A percentile compares a stretch with the other conserved stretches of the same genome.
Evolutionary conservation across 2,797 vertebrate species (phyloP).

Genomic region (Enteromius treurensis): DNA sequence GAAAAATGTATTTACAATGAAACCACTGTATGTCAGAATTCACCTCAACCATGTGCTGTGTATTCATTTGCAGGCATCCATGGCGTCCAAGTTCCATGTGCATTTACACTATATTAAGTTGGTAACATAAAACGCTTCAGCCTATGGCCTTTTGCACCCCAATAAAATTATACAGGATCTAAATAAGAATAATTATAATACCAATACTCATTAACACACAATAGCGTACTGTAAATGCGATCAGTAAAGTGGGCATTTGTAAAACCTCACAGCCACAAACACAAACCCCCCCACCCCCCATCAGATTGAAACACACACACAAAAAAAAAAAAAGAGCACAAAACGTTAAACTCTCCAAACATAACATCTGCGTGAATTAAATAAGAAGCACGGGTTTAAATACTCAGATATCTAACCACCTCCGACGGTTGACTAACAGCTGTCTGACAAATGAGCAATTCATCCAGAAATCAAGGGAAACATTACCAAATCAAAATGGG

Average conservation of each 20-base stretch:
- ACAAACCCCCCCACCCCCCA: conserved; percentile 53
- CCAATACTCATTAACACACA: conserved; percentile 71
- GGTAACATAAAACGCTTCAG: conserved; percentile 69
- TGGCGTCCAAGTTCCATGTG: conserved; percentile 65
- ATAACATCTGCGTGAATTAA: conserved; percentile 72
- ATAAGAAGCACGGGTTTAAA: conserved; percentile 74
- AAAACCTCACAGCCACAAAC: conserved; percentile 64
- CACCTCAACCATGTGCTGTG: conserved; percentile 52
- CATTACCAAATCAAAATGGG: conserved; percentile 62
- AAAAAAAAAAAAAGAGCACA: conserved; percentile 55
- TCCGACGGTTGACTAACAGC: conserved; percentile 66
- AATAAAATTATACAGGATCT: conserved; percentile 53
- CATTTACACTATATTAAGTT: conserved; percentile 65
- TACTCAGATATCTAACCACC: conserved; percentile 64
- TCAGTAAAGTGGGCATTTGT: conserved; percentile 54
- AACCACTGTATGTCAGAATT: conserved; percentile 61
- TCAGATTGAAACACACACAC: conserved; percentile 60
- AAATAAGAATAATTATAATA: conserved; percentile 68
- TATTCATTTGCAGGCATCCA: conserved; percentile 47
- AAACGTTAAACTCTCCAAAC: conserved; percentile 65
- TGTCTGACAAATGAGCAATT: conserved; percentile 69
- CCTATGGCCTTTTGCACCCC: conserved; percentile 62
- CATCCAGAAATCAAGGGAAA: conserved; percentile 65
- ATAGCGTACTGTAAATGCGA: conserved; percentile 59
- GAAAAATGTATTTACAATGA: conserved; percentile 60